Evolutionary conservation across 1,140 invertebrate genomes (phyloP).

Genomic region (Bombus consobrinus): DNA sequence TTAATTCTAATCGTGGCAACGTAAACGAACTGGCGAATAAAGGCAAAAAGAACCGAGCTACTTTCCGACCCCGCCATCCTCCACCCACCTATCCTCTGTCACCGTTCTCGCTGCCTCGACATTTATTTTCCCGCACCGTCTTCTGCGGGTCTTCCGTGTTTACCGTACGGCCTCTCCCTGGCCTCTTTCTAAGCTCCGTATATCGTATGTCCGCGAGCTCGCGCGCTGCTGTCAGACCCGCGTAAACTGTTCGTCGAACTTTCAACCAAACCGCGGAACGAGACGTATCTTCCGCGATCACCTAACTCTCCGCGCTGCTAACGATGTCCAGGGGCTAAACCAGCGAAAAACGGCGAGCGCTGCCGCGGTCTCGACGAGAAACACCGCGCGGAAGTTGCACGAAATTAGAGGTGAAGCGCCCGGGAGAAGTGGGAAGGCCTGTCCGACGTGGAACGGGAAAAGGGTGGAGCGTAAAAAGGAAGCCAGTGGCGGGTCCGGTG

Average conservation of each 20-base stretch:
- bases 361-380: background rate
- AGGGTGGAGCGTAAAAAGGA: conserved; percentile 35
- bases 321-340: conserved; percentile 40
- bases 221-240: background rate
- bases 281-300: background rate
- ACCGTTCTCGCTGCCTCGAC: background rate
- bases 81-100: background rate
- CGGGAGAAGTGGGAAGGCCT: background rate
- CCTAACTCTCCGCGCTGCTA: background rate
- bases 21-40: conserved; percentile 22
- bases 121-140: conserved; percentile 20
- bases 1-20: conserved; percentile 39
- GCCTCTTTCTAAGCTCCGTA: conserved; percentile 50
- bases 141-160: conserved; percentile 74
- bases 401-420: conserved; percentile 19
- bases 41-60: background rate
- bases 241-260: background rate
- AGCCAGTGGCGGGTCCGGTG: background rate
- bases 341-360: background rate
- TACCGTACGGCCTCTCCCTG: conserved; percentile 76
- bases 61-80: conserved; percentile 8
- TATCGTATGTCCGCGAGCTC: background rate
- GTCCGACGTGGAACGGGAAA: background rate
- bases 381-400: background rate
- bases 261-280: background rate